Base-by-base conservation (phyloP, 2,113 vertebrate species). In the Chroicocephalus ridibundus region DNA sequence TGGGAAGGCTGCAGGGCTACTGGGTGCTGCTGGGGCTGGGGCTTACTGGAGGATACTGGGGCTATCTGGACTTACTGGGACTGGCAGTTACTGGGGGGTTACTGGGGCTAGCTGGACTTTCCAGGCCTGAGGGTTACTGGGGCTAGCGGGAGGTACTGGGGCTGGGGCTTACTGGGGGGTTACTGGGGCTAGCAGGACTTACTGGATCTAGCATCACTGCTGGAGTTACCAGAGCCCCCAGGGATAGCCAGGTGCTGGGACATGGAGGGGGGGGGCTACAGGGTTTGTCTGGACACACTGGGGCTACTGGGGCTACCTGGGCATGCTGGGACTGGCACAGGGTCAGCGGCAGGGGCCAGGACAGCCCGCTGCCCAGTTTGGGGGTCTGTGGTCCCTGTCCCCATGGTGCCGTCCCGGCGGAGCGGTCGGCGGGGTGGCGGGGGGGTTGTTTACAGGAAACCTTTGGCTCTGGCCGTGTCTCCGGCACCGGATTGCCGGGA, bases 371-470 rank as follows among this genome's bases (percentile, higher is more conserved):
- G 40, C 27, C 34, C 3, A 1, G 15, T n/a, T 26, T 0, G 10
- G 81, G 51, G 49, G 19, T 36, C 77, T 9, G 31, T 2, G 31
- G 36, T 54, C 51, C 26, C 46, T 4, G 40, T 82, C 44, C 49
- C 74, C 26, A 11, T 2, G 1, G 34, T 21, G 52, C 74, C 6
- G 1, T 29, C 52, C 34, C 10, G 2, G 49, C 4, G 4, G 38
- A 22, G 90, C 1, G 1, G 17, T 25, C 4, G 46, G 40, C 5
- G 2, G 31, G 49, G 51, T 21, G 69, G 22, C 5, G 29, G 74
- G 82, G 82, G 84, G 36, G 70, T 36, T 96, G 94, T 94, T 95
- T 96, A 94, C 86, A 92, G 96, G 96, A 96, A 96, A 40, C 17
- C 79, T 77, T 95, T 47, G 91, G 58, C 80, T 64, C 89, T 68